phyloP scores from a whole-genome alignment of 1,140 invertebrate genomes.

The Drosophila bipectinata region DNA sequence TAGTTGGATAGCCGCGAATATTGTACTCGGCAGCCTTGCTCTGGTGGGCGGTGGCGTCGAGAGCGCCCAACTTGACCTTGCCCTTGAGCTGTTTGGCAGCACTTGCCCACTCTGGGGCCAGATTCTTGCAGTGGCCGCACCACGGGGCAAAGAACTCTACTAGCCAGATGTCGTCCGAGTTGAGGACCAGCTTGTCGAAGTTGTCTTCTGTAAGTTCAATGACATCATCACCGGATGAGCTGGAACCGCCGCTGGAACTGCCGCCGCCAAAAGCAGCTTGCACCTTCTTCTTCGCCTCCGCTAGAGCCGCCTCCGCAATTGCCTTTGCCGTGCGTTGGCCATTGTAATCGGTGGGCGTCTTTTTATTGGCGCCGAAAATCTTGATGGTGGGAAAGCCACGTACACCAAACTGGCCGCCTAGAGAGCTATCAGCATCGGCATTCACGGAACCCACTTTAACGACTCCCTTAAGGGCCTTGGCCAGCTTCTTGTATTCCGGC shows the following conservation, averaged over 20 bases:
- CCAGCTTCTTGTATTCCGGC: conserved; percentile 95
- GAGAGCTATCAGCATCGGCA: conserved; percentile 93
- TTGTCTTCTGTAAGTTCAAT: conserved; percentile 97
- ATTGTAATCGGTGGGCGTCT: conserved; percentile 93
- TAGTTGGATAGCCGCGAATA: conserved; percentile 98
- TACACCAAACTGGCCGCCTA: conserved; percentile 93
- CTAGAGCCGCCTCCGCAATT: conserved; percentile 92
- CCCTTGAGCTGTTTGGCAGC: conserved; percentile 98
- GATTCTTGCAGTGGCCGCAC: conserved; percentile 98
- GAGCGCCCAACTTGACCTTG: conserved; percentile 96
- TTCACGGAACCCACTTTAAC: conserved; percentile 96
- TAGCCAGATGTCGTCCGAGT: conserved; percentile 97
- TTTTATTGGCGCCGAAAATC: conserved; percentile 95
- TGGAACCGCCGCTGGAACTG: conserved; percentile 36
- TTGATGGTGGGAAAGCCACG: conserved; percentile 98
- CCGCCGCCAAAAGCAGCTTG: conserved; percentile 71
- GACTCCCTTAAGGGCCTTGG: conserved; percentile 94
- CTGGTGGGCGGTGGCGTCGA: conserved; percentile 97
- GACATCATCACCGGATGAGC: conserved; percentile 87
- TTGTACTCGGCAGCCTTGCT: conserved; percentile 90
- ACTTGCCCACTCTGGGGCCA: conserved; percentile 97
- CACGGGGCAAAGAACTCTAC: conserved; percentile 99
- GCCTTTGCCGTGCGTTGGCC: conserved; percentile 93
- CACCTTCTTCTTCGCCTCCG: conserved; percentile 80
- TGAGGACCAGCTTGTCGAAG: conserved; percentile 95